These are phyloP conservation scores for Caenorhabditis briggsae DNA, from an alignment of 1,140 invertebrate genomes.

Conservation along the genomic window DNA sequence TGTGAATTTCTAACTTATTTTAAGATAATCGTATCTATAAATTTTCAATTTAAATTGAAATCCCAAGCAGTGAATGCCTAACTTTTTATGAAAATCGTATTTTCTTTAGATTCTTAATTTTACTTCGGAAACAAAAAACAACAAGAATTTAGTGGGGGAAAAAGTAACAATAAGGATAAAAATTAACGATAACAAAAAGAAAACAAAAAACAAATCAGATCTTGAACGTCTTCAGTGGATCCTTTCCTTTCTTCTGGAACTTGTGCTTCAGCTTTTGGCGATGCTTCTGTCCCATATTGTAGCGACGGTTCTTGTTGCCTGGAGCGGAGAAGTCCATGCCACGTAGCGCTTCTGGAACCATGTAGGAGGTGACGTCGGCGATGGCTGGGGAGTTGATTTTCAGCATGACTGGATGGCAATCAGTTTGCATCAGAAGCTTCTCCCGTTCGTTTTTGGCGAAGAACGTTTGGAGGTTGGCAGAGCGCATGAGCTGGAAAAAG, in stretches of 20 bases:
- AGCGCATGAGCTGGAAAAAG: conserved; percentile 84
- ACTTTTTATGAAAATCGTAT: too few relatives aligned
- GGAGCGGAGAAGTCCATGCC: conserved; percentile 50
- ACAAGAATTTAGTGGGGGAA: too few relatives aligned
- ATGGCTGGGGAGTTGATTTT: conserved; percentile 86
- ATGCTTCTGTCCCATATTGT: conserved; percentile 59
- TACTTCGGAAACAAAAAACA: too few relatives aligned
- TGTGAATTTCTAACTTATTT: neutral
- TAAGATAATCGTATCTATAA: neutral
- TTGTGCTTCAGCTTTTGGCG: conserved; percentile 63
- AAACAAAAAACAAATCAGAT: conserved; percentile 57
- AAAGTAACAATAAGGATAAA: neutral
- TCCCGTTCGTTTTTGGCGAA: conserved; percentile 95
- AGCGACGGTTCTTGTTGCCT: conserved; percentile 13
- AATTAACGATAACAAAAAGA: conserved; percentile 49
- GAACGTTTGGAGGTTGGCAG: conserved; percentile 91
- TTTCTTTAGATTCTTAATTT: too few relatives aligned
- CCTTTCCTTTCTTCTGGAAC: conserved; percentile 62
- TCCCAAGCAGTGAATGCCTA: too few relatives aligned
- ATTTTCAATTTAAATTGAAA: neutral
- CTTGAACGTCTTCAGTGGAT: conserved; percentile 65
- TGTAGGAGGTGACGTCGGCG: conserved; percentile 93
- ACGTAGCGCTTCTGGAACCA: conserved; percentile 79
- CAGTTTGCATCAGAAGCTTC: conserved; percentile 88
- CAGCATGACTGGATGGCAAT: conserved; percentile 89